Evolutionary conservation across 1,140 invertebrate species (phyloP).

Genomic region (Eumeta japonica): DNA sequence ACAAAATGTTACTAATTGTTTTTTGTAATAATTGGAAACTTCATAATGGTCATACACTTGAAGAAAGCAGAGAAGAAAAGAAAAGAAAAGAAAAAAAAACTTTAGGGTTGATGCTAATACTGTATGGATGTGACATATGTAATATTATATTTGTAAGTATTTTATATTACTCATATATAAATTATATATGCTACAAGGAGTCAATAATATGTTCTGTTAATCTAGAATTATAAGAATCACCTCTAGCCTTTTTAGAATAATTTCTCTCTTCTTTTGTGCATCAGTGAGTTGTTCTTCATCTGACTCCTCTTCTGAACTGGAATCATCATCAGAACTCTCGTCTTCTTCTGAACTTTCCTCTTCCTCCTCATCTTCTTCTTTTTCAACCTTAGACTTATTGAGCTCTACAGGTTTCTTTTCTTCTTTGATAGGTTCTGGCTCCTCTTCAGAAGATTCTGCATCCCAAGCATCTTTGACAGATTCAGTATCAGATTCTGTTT

Average conservation of each 20-base stretch:
- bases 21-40: no score
- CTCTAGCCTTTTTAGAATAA: conserved; percentile 65
- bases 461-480: conserved; percentile 82
- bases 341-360: conserved; percentile 52
- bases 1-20: no score
- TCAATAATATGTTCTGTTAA: neutral
- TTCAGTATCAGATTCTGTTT: conserved; percentile 56
- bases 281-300: conserved; percentile 59
- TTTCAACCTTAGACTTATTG: conserved; percentile 16
- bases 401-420: conserved; percentile 15
- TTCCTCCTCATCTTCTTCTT: conserved; percentile 36
- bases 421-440: conserved; percentile 36
- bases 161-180: neutral
- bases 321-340: conserved; percentile 55
- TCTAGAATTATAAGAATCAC: conserved; percentile 33
- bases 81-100: conserved; percentile 3
- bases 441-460: conserved; percentile 69
- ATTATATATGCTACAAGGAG: neutral
- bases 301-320: conserved; percentile 56
- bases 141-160: neutral
- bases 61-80: no score
- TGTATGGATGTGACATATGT: no score
- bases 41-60: no score
- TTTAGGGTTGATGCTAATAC: no score
- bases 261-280: conserved; percentile 61